Base-by-base conservation (phyloP, 1,140 invertebrate genomes). In the Drosophila fuyamai region DNA sequence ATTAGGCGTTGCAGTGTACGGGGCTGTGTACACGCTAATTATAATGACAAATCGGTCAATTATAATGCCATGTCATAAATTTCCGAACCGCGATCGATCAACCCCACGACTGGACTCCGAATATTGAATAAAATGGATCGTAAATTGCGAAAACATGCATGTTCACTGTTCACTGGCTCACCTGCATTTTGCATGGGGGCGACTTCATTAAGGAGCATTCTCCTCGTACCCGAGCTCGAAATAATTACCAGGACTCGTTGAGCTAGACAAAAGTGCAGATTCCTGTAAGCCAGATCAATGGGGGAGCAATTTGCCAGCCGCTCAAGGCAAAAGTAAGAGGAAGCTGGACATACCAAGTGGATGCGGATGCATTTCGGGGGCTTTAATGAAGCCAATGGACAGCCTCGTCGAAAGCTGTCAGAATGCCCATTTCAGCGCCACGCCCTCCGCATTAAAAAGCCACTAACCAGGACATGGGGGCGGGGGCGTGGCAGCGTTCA, bases 11-110 rank as follows among this genome's bases (percentile, higher is more conserved):
- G 36, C 43, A 38, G 35, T 47, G 58, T 58, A 54, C 40, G 67
- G 54, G 44, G 35, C 56, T 58, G 56, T 75, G 57, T 84, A 79
- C 79, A 73, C 61, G 48, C 80, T 89, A 83, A 88, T 88, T 88
- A 89, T 88, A 80, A 89, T 84, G 84, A 89, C 84, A 89, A 89
- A 89, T 89, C 85, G 84, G 84, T 89, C 84, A 89, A 89, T 89
- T 89, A 89, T 89, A 89, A 75, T 78, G 84, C 86, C 84, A 80
- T 89, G 84, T 84, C 80, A 83, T 89, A 89, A 89, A 90, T 89
- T 79, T 72, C 14, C 73, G 76, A 74, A 56, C 57, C 43, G 41
- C 80, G 68, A 89, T 89, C 84, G 76, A 89, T 89, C 84, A 89
- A 66, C 58, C 27, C 2, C 32, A 2, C 29, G 29, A 23, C 50